These are phyloP conservation scores for Odocoileus virginianus DNA, from an alignment of 2,113 vertebrate species.

Conservation along the genomic window DNA sequence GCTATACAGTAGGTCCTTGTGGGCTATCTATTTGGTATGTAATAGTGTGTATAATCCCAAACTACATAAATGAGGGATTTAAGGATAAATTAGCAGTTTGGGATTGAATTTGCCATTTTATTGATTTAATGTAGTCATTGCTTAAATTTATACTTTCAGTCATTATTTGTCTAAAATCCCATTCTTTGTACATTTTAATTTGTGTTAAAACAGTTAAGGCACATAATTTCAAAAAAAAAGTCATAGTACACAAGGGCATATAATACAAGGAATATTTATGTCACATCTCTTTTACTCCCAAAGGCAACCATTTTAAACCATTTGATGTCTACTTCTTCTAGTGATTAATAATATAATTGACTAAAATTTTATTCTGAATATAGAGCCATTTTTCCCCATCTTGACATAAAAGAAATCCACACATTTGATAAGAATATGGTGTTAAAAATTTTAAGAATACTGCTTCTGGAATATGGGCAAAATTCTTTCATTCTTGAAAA, in stretches of 20 bases:
- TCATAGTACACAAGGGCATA: neutral
- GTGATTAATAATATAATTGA: neutral
- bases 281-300: neutral
- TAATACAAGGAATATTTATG: neutral
- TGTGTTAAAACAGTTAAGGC: neutral
- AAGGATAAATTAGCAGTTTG: neutral
- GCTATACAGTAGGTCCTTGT: neutral
- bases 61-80: neutral
- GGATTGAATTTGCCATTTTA: neutral
- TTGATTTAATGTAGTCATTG: neutral
- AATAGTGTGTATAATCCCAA: neutral
- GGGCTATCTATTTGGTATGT: neutral
- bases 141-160: neutral
- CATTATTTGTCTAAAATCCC: neutral
- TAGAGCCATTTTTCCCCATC: neutral
- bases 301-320: neutral
- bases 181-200: constrained; percentile 5
- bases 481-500: neutral
- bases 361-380: neutral
- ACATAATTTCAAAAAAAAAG: neutral
- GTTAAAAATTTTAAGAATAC: neutral
- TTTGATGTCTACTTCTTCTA: neutral
- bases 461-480: neutral
- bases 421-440: neutral
- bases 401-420: neutral